Conservation (phyloP, 2,797 vertebrate species). For the Argentina silus region DNA sequence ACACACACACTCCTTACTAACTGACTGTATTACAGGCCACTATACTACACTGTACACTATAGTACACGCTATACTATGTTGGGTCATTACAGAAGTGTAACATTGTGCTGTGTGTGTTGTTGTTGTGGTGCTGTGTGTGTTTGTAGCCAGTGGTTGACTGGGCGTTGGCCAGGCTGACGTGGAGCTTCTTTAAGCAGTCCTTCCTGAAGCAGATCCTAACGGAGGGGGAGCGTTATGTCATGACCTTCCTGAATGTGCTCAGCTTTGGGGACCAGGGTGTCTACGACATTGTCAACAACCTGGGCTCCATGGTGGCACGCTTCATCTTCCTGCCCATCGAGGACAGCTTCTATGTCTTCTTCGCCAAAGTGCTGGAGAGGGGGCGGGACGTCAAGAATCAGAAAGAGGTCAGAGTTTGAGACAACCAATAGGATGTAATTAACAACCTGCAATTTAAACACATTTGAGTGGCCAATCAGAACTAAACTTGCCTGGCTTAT, state of each 20-base stretch:
- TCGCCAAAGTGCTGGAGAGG: constrained; percentile 91
- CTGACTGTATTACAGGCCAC: not conserved
- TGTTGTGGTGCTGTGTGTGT: constrained; percentile 22
- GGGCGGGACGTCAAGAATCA: constrained; percentile 83
- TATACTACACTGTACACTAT: no score
- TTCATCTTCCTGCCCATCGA: constrained; percentile 95
- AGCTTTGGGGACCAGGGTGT: constrained; percentile 97
- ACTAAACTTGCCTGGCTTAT: constrained; percentile 5
- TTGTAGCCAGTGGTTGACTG: constrained; percentile 85
- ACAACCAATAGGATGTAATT: not conserved
- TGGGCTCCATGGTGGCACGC: constrained; percentile 96
- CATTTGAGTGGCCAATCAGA: not conserved
- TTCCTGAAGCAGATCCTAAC: constrained; percentile 98
- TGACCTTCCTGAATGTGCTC: constrained; percentile 97
- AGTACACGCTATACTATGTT: not conserved
- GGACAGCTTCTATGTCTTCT: constrained; percentile 98
- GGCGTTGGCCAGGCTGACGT: constrained; percentile 88
- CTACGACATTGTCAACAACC: constrained; percentile 95
- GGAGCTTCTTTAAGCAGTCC: constrained; percentile 99
- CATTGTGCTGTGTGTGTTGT: not conserved
- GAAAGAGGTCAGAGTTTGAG: constrained; percentile 80
- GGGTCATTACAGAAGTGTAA: not conserved
- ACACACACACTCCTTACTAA: not conserved
- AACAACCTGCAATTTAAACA: not conserved
- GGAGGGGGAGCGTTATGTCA: constrained; percentile 96